Evolutionary conservation across 2,797 vertebrate species (phyloP).

Genomic region (Columba guinea): DNA sequence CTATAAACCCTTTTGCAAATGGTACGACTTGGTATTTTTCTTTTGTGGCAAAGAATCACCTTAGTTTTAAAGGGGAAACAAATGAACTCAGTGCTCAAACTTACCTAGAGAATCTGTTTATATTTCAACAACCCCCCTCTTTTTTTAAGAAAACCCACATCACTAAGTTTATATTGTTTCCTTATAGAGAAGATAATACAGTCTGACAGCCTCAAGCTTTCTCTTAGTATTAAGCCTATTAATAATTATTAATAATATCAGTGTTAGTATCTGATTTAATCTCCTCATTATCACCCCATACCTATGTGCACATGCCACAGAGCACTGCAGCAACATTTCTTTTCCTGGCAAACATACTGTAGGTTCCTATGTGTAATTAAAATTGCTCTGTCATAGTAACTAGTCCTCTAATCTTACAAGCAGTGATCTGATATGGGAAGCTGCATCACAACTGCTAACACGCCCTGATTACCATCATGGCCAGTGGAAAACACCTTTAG

Average conservation of each 20-base stretch:
- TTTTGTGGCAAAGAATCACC: conserved; percentile 53
- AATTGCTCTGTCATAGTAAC: background rate
- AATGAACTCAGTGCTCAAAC: background rate
- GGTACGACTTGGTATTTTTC: conserved; percentile 52
- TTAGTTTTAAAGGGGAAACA: background rate
- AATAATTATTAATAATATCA: too few relatives aligned
- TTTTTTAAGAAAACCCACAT: background rate
- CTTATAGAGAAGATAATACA: background rate
- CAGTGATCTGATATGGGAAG: background rate
- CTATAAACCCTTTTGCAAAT: conserved; percentile 63
- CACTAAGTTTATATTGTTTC: background rate
- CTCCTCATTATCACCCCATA: too few relatives aligned
- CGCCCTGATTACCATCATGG: fast-evolving
- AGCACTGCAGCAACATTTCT: background rate
- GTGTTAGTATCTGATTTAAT: background rate
- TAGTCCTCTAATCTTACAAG: background rate
- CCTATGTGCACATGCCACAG: fast-evolving
- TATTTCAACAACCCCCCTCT: background rate
- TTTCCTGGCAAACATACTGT: background rate
- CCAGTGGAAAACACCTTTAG: background rate
- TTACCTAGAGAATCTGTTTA: background rate
- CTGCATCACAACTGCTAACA: background rate
- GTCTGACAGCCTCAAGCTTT: background rate
- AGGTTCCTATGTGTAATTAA: background rate
- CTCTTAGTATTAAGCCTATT: background rate